Conservation (phyloP, 1,140 invertebrate genomes). For the Pseudomyrmex cubaensis region DNA sequence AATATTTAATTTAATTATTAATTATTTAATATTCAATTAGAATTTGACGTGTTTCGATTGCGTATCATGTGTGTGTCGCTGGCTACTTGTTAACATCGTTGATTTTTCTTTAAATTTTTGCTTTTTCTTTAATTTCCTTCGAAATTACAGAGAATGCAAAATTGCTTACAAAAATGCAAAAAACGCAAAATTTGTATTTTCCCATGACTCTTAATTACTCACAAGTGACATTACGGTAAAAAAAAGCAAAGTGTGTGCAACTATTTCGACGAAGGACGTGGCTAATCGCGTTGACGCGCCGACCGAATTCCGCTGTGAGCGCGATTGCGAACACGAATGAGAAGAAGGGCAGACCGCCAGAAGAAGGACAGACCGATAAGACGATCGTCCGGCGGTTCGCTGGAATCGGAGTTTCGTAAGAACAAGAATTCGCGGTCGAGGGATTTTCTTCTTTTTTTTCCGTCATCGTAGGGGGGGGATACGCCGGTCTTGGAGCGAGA, state of each 20-base stretch:
- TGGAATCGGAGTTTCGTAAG: neutral
- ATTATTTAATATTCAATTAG: no score
- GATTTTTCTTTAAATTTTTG: no score
- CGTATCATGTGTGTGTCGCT: no score
- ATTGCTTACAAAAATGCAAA: no score
- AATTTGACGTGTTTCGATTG: no score
- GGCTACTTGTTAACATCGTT: no score
- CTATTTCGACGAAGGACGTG: conserved; percentile 36
- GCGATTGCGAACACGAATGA: neutral
- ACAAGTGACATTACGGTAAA: neutral
- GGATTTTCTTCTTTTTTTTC: conserved; percentile 9
- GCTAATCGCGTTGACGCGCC: neutral
- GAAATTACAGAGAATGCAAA: no score
- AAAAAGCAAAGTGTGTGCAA: neutral
- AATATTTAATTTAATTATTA: no score
- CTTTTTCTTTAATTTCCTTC: no score
- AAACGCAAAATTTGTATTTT: neutral
- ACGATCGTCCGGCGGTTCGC: neutral
- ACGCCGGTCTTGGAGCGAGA: neutral
- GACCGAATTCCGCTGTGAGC: neutral
- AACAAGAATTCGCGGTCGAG: conserved; percentile 34
- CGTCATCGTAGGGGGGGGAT: neutral
- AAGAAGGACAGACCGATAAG: neutral
- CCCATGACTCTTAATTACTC: neutral
- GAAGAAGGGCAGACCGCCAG: no score